Evolutionary conservation across 92 coral and sea anemone species (phyloP).

Genomic region (Palythoa grandis): DNA sequence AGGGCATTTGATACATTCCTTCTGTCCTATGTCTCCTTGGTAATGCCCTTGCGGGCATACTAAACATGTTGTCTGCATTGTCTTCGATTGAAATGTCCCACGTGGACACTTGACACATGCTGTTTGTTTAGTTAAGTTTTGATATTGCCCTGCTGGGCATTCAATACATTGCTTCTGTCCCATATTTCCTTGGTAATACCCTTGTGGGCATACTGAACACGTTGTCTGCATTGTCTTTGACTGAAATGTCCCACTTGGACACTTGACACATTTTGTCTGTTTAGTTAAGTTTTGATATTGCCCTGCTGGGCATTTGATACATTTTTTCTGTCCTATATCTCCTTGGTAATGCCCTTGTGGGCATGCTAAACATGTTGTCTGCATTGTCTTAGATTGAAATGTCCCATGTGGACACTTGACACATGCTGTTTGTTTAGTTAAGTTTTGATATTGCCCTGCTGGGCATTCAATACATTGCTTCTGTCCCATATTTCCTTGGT

Average conservation of each 20-base stretch:
- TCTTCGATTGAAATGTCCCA: constrained; percentile 8
- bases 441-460: constrained; percentile 14
- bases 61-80: constrained; percentile 9
- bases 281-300: constrained; percentile 1
- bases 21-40: not conserved
- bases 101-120: constrained; percentile 7
- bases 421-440: not conserved
- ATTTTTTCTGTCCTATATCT: too few species aligned
- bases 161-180: too few species aligned
- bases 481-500: constrained; percentile 2
- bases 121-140: constrained; percentile 4
- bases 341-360: too few species aligned
- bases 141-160: constrained; percentile 74
- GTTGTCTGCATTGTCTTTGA: too few species aligned
- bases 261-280: not conserved
- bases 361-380: too few species aligned
- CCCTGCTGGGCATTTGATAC: constrained; percentile 27
- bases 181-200: too few species aligned
- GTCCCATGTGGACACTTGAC: too few species aligned
- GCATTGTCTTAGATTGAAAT: too few species aligned
- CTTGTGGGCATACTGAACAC: too few species aligned
- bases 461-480: constrained; percentile 11
- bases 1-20: not conserved
- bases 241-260: too few species aligned
- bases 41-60: not conserved